These are phyloP conservation scores for Agrypnus murinus DNA, from an alignment of 2,888 invertebrate species.

Conservation along the genomic window DNA sequence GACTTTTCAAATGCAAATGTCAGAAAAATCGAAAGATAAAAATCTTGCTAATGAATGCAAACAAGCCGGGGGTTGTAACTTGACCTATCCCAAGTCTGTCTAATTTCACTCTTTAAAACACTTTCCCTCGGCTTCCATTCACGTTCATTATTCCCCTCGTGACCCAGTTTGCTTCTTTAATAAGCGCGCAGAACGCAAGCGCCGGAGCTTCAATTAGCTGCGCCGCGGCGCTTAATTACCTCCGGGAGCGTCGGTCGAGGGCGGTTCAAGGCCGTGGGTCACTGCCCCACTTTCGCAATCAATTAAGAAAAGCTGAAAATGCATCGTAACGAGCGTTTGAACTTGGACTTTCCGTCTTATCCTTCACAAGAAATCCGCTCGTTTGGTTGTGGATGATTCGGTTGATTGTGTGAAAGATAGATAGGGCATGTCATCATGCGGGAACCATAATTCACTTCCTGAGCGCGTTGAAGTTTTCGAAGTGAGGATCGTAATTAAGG, in stretches of 20 bases:
- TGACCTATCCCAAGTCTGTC: constrained; percentile 70
- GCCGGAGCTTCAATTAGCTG: constrained; percentile 69
- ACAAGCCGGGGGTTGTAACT: constrained; percentile 60
- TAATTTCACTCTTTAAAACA: constrained; percentile 71
- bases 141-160: constrained; percentile 70
- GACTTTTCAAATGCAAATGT: constrained; percentile 39
- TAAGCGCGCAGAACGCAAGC: constrained; percentile 68
- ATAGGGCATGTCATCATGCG: not conserved
- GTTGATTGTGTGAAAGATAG: not conserved
- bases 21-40: constrained; percentile 52
- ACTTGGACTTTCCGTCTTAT: constrained; percentile 1
- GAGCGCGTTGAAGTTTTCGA: constrained; percentile 6
- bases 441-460: constrained; percentile 12
- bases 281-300: constrained; percentile 65
- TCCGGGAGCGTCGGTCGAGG: constrained; percentile 66
- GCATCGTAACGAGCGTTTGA: constrained; percentile 2
- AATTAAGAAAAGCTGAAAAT: constrained; percentile 53
- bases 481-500: constrained; percentile 10
- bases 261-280: constrained; percentile 68
- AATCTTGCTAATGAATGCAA: constrained; percentile 58
- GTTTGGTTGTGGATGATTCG: not conserved
- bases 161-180: constrained; percentile 70
- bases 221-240: constrained; percentile 70
- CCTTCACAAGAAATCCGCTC: not conserved
- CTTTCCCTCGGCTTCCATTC: constrained; percentile 70